Percentiles rank a stretch among this genome's conserved stretches.
Evolutionary conservation across 2,888 invertebrate genomes (phyloP).

Genomic region (Orchesella flavescens): DNA sequence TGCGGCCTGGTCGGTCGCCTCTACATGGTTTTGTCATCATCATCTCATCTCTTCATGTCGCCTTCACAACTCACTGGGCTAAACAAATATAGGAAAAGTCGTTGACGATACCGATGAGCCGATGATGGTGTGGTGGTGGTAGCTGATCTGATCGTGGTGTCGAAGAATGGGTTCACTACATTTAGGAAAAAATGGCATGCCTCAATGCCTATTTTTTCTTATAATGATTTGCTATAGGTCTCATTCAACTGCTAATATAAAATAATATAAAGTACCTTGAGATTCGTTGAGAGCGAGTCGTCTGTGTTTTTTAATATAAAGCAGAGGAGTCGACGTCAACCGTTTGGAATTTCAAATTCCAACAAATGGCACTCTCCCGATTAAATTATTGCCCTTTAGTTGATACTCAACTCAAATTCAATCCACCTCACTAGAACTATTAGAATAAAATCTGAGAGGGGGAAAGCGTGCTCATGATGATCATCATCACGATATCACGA

Average conservation of each 20-base stretch:
- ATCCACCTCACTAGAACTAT: too few relatives aligned
- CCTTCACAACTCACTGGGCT: constrained; percentile 38
- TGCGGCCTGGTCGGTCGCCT: not conserved
- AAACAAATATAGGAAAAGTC: not conserved
- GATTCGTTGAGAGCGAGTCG: not conserved
- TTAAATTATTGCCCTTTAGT: too few relatives aligned
- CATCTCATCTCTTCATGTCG: constrained; percentile 11
- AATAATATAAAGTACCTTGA: too few relatives aligned
- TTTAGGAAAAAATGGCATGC: constrained; percentile 1
- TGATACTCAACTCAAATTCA: too few relatives aligned
- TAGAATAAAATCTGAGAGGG: too few relatives aligned
- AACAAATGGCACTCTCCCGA: too few relatives aligned
- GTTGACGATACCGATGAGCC: not conserved
- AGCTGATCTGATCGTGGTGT: too few relatives aligned
- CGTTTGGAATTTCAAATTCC: constrained; percentile 9
- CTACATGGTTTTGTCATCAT: not conserved
- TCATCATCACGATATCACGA: too few relatives aligned
- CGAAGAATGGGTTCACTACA: not conserved
- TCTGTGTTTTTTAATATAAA: not conserved
- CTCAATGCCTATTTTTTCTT: not conserved
- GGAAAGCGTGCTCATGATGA: too few relatives aligned
- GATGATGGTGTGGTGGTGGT: not conserved
- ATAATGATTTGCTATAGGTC: too few relatives aligned
- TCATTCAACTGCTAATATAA: too few relatives aligned
- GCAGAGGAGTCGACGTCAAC: constrained; percentile 15